These are phyloP conservation scores for Isaurus tuberculatus DNA, from an alignment of 92 coral and sea anemone genomes.

Conservation along the genomic window DNA sequence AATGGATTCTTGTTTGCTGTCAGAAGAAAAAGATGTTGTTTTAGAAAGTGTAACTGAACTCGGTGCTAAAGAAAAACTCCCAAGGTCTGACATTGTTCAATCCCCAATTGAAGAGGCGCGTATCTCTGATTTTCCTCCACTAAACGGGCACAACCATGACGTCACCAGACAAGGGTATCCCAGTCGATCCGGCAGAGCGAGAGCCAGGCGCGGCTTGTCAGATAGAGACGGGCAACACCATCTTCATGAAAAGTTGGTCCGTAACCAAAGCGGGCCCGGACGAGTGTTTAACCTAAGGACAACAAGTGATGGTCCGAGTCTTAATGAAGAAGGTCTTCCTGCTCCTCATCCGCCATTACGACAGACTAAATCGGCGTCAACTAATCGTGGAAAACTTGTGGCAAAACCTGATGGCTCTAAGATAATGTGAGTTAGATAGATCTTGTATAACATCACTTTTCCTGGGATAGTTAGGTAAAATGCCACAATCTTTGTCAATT, in stretches of 20 bases:
- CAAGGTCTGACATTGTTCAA: background rate
- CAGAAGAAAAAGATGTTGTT: constrained; percentile 20
- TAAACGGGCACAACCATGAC: background rate
- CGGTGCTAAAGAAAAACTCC: background rate
- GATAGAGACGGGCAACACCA: background rate
- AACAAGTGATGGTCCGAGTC: constrained; percentile 1
- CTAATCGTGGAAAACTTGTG: background rate
- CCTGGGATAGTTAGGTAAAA: background rate
- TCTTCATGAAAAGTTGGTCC: constrained; percentile 9
- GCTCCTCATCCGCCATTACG: constrained; percentile 28
- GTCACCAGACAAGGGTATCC: background rate
- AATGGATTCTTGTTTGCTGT: background rate
- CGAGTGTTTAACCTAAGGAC: constrained; percentile 22
- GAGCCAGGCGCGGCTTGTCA: background rate
- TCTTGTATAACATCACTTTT: background rate
- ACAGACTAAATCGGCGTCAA: background rate
- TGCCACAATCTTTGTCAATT: too few species aligned
- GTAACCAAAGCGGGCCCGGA: constrained; percentile 35
- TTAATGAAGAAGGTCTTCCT: background rate
- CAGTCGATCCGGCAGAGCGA: background rate
- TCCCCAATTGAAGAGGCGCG: background rate
- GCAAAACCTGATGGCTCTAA: background rate
- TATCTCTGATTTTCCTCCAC: background rate
- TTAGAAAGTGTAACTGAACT: constrained; percentile 28
- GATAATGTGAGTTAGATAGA: constrained; percentile 1